Evolutionary conservation across 2,888 invertebrate genomes (phyloP), one percentile per base, ranked within the genome.

Genomic region (Campaea margaritaria): DNA sequence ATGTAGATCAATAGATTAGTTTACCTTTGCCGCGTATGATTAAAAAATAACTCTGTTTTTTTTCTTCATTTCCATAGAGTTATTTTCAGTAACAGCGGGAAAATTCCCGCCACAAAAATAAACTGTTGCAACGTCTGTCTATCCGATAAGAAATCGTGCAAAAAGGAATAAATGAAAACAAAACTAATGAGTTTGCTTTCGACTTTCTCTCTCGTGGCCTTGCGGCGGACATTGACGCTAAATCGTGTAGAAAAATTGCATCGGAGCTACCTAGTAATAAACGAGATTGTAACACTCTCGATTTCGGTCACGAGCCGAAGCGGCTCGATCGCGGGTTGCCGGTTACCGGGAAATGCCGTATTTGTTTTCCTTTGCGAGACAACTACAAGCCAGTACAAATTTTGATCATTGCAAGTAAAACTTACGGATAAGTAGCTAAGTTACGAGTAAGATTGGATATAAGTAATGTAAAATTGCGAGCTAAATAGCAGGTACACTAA

Each of bases 161-260:
- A 74, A 74, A 74, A 75, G 68, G 69, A 74, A 65, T 73, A 75
- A 65, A 68, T 62, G 62, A 72, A 70, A 70, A 74, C 79, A 75
- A 79, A 70, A 69, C 63, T 75, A 76, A 75, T 76, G 68, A 70
- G 67, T 73, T 63, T 75, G 75, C 89, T 89, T 85, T 89, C 87
- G 73, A 87, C 88, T 89, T 89, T 89, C 89, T 78, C 88, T 78
- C 67, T 67, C 74, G 64, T 66, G 79, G 82, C 83, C 85, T 85
- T 81, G 84, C 78, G 64, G 65, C 81, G 85, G 82, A 74, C 85
- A 74, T 85, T 85, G 85, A 82, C 83, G 76, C 75, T 63, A 64
- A 75, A 72, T 69, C 66, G 67, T 62, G 67, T 74, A 69, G 73
- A 75, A 83, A 79, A 82, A 85, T 78, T 78, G 77, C 80, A 75